A percentile compares a stretch with the other conserved stretches of the same genome.
Conservation (phyloP, 1,140 invertebrate genomes). For the Leucophenga varia region DNA sequence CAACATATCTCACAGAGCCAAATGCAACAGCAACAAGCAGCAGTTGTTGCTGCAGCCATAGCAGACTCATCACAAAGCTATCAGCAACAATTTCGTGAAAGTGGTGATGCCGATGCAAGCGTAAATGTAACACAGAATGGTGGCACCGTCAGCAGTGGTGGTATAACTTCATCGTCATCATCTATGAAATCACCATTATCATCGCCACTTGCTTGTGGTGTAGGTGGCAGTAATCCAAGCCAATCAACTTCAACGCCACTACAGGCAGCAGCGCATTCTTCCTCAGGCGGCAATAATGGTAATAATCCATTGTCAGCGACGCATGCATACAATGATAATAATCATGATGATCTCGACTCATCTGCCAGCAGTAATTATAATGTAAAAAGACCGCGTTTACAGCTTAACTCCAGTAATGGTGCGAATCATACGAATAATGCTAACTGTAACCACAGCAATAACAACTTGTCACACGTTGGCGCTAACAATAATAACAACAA, state of each 20-base stretch:
- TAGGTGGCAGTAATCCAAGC: conserved; percentile 6
- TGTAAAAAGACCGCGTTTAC: conserved; percentile 42
- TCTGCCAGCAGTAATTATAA: conserved; percentile 36
- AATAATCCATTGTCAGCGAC: conserved; percentile 26
- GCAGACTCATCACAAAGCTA: conserved; percentile 48
- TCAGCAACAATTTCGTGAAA: conserved; percentile 43
- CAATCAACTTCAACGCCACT: conserved; percentile 21
- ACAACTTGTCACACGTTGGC: too few relatives aligned
- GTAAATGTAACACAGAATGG: conserved; percentile 24
- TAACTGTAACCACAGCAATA: conserved; percentile 5
- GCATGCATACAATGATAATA: conserved; percentile 32
- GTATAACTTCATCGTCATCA: conserved; percentile 46
- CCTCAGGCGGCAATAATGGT: conserved; percentile 9
- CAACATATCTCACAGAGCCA: conserved; percentile 49
- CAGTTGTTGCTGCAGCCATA: conserved; percentile 43
- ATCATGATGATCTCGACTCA: conserved; percentile 36
- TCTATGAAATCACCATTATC: conserved; percentile 52
- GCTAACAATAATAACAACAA: background rate
- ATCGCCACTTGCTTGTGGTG: conserved; percentile 31
- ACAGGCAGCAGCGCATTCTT: conserved; percentile 13
- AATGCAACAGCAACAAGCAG: conserved; percentile 40
- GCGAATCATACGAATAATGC: conserved; percentile 16
- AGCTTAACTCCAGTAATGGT: conserved; percentile 28
- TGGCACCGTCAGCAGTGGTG: conserved; percentile 26
- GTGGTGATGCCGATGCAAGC: conserved; percentile 7